Percentiles rank a stretch among this genome's conserved stretches.
These are phyloP conservation scores for Morpho achilles DNA, from an alignment of 2,888 invertebrate species.

Conservation along the genomic window DNA sequence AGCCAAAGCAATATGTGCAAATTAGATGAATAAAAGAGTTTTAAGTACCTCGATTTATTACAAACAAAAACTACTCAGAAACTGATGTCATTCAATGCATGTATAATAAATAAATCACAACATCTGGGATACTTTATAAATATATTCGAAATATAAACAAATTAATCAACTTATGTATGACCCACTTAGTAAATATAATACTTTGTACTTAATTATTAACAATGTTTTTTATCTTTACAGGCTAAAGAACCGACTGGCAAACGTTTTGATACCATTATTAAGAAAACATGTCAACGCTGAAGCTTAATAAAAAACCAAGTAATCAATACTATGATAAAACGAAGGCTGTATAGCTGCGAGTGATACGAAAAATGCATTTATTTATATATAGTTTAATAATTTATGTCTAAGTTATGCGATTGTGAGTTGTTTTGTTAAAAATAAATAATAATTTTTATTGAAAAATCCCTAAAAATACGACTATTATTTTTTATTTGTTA, in stretches of 20 bases:
- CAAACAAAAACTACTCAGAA: too few relatives aligned
- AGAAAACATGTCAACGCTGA: constrained; percentile 57
- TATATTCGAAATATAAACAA: too few relatives aligned
- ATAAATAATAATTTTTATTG: constrained; percentile 73
- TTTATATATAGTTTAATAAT: constrained; percentile 35
- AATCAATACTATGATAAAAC: background rate
- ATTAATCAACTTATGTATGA: too few relatives aligned
- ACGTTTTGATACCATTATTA: constrained; percentile 74
- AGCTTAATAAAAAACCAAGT: constrained; percentile 1
- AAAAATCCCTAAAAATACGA: constrained; percentile 56
- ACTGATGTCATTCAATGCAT: too few relatives aligned
- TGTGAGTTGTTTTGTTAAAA: constrained; percentile 72
- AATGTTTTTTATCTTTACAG: constrained; percentile 45
- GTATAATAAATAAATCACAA: too few relatives aligned
- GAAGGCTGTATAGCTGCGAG: constrained; percentile 24
- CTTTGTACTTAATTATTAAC: too few relatives aligned
- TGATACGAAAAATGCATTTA: constrained; percentile 65
- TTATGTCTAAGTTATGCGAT: constrained; percentile 42
- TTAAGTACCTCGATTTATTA: too few relatives aligned
- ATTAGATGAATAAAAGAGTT: too few relatives aligned
- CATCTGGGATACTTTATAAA: too few relatives aligned
- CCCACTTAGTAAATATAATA: too few relatives aligned
- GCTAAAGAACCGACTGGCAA: constrained; percentile 71
- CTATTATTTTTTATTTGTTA: constrained; percentile 11
- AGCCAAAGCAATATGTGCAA: too few relatives aligned